Conservation (phyloP, 2,113 vertebrate species). For the Acanthisitta chloris region DNA sequence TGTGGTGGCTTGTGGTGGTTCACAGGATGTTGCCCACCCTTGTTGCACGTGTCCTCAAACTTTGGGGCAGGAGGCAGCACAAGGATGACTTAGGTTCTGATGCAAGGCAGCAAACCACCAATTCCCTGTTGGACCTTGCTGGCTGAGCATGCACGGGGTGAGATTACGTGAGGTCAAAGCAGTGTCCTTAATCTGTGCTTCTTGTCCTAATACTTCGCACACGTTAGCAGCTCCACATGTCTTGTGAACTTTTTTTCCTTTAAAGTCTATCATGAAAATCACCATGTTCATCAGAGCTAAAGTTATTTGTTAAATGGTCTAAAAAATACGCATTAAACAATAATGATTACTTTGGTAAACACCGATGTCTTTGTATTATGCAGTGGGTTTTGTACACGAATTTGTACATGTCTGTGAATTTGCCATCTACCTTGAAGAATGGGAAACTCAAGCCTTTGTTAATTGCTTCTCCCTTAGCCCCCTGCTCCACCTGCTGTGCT, state of each 20-base stretch:
- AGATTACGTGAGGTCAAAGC: neutral
- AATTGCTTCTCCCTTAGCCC: conserved; percentile 3
- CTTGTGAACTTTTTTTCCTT: neutral
- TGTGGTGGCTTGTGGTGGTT: accelerated
- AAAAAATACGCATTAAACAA: conserved; percentile 51
- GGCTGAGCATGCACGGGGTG: neutral
- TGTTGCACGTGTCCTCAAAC: accelerated
- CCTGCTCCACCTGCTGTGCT: neutral
- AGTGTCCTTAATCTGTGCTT: neutral
- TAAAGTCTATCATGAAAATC: conserved; percentile 35
- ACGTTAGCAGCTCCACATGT: neutral
- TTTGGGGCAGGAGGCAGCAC: neutral
- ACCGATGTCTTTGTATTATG: conserved; percentile 25
- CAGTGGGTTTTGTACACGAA: neutral
- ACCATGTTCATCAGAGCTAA: conserved; percentile 56
- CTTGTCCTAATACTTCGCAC: neutral
- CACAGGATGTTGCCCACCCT: neutral
- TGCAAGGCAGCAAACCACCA: neutral
- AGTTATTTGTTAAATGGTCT: conserved; percentile 67
- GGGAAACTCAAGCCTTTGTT: neutral
- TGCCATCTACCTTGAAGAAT: conserved; percentile 15
- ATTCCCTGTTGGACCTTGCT: neutral
- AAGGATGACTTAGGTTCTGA: neutral
- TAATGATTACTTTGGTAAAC: conserved; percentile 60
- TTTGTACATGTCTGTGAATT: conserved; percentile 2